Evolutionary conservation across 2,113 vertebrate genomes (phyloP), one percentile per base, ranked within the genome.

Genomic region (Dunckerocampus dactyliophorus): DNA sequence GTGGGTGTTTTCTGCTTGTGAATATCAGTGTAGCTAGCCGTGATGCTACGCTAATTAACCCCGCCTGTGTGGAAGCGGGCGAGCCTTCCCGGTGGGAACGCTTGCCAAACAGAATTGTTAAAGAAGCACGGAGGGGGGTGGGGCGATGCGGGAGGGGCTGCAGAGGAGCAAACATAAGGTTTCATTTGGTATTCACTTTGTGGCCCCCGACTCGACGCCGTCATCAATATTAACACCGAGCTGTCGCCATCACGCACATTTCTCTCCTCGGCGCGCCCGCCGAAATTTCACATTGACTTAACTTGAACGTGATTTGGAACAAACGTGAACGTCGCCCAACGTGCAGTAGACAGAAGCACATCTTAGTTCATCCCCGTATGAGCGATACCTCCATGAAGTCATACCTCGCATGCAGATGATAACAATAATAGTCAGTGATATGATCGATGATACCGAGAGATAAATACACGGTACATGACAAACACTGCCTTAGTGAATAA

Each of bases 91-190:
- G 52, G 53, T 66, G 1, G 82, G 84, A 76, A 82, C 62, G 71
- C 62, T 62, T 78, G 81, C 82, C 84, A 85, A 88, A 88, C 73
- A 84, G 87, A 84, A 87, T 85, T 83, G 82, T 82, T 81, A 85
- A 86, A 85, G 77, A 67, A 63, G 72, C 61, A 64, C 43, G 37
- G 72, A 59, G 63, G 76, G 71, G 58, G 72, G 48, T 45, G 65
- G 59, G 65, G 74, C 2, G 24, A 5, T 28, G 24, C 24, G 24
- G 24, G 24, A 28, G 77, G 67, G 31, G 31, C 31, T 34, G 31
- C 31, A 8, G 74, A 65, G 62, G 39, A 80, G 71, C 67, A 69
- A 79, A 77, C 70, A 82, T 59, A 67, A 39, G 68, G 60, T 78
- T 76, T 24, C 28, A 43, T 72, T 85, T 76, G 72, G 78, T 59